phyloP scores from a whole-genome alignment of 2,113 vertebrate species.

The Phodopus roborovskii region DNA sequence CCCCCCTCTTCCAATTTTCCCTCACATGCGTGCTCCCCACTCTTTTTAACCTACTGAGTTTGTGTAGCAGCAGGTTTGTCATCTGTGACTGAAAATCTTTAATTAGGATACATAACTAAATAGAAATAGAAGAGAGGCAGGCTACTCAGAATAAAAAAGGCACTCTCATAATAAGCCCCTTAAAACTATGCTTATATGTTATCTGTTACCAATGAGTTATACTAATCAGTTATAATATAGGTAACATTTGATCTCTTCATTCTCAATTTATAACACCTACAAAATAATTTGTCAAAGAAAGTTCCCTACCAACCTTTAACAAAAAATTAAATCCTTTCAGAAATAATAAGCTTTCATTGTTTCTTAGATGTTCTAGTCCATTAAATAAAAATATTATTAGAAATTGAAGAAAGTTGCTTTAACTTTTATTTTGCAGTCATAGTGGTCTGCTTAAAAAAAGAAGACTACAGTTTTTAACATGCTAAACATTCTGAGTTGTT shows the following conservation, averaged over 20 bases:
- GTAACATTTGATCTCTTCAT: constrained; percentile 27
- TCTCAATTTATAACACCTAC: background rate
- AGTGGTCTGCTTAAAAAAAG: background rate
- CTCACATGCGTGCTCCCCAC: background rate
- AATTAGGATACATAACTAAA: constrained; percentile 8
- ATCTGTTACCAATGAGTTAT: background rate
- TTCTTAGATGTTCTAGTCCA: background rate
- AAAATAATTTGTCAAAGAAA: background rate
- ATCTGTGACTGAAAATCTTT: constrained; percentile 23
- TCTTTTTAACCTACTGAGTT: background rate
- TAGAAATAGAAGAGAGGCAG: constrained; percentile 6
- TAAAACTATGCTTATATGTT: background rate
- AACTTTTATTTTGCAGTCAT: constrained; percentile 48
- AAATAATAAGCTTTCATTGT: background rate
- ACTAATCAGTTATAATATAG: background rate
- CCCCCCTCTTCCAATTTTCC: no score
- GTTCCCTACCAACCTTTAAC: constrained; percentile 27
- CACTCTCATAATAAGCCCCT: background rate
- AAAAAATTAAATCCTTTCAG: background rate
- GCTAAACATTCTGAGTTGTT: constrained; percentile 17
- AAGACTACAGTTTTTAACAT: background rate
- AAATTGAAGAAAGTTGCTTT: background rate
- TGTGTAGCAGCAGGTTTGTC: background rate
- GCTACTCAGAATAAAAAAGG: background rate
- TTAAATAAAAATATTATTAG: constrained; percentile 27